Percentiles rank a stretch among this genome's conserved stretches.
These are phyloP conservation scores for Hydrotaea cyrtoneurina DNA, from an alignment of 2,888 invertebrate genomes.

Conservation along the genomic window DNA sequence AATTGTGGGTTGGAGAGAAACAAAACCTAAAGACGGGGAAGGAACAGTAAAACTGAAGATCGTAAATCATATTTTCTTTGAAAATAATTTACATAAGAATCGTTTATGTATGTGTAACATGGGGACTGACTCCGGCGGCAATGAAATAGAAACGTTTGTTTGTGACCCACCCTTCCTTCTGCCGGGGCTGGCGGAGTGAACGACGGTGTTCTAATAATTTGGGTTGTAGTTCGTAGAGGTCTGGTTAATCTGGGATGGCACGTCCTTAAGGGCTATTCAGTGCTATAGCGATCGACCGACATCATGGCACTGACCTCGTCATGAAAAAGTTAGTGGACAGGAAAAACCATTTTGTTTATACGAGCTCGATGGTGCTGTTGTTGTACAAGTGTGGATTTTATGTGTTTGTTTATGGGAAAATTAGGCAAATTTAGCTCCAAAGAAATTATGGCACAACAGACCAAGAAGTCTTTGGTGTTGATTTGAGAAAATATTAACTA, in stretches of 20 bases:
- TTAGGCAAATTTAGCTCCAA: conserved; percentile 70
- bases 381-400: conserved; percentile 77
- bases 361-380: neutral
- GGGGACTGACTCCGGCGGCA: neutral
- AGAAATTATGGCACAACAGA: conserved; percentile 57
- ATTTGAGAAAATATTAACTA: conserved; percentile 64
- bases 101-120: conserved; percentile 37
- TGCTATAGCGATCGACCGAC: neutral
- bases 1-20: neutral
- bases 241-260: neutral
- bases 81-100: conserved; percentile 47
- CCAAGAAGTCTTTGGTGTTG: conserved; percentile 70
- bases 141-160: conserved; percentile 16
- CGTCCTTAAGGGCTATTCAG: too few relatives aligned
- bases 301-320: neutral
- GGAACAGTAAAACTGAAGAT: conserved; percentile 65
- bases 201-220: neutral
- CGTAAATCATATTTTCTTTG: conserved; percentile 70
- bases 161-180: conserved; percentile 11
- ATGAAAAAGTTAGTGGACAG: neutral
- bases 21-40: conserved; percentile 12
- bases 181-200: neutral
- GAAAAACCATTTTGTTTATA: conserved; percentile 15
- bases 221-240: too few relatives aligned
- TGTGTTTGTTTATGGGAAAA: conserved; percentile 78